phyloP scores from a whole-genome alignment of 2,888 invertebrate genomes.

The Cantharis flavilabris region DNA sequence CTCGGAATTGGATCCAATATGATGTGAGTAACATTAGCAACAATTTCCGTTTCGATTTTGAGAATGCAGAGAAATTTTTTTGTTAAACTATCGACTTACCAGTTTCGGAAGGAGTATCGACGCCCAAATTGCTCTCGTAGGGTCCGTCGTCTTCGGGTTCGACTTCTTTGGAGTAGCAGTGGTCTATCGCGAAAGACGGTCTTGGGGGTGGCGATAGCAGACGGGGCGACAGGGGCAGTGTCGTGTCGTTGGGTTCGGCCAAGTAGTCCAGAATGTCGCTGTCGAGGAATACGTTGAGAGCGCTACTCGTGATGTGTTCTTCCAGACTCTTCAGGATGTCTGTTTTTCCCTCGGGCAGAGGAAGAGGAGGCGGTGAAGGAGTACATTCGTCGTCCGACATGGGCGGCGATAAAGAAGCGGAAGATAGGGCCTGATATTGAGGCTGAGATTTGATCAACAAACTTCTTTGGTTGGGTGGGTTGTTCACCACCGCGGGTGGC shows the following conservation, averaged over 20 bases:
- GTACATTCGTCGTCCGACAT: constrained; percentile 53
- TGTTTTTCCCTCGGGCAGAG: neutral
- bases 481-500: neutral
- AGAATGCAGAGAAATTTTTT: neutral
- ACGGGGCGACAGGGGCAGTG: constrained; percentile 26
- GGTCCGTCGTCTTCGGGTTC: constrained; percentile 49
- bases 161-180: constrained; percentile 71
- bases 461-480: constrained; percentile 47
- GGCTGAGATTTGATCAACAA: constrained; percentile 42
- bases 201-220: constrained; percentile 9
- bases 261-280: too few relatives aligned
- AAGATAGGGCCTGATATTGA: constrained; percentile 3
- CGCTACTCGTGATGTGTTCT: constrained; percentile 38
- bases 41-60: constrained; percentile 12
- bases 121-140: constrained; percentile 71
- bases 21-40: constrained; percentile 15
- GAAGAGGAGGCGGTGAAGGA: too few relatives aligned
- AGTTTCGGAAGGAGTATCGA: constrained; percentile 89
- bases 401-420: constrained; percentile 47
- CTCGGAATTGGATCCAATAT: constrained; percentile 11
- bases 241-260: neutral
- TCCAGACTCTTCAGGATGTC: constrained; percentile 43
- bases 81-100: constrained; percentile 59
- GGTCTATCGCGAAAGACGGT: constrained; percentile 58
- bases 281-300: too few relatives aligned